phyloP scores from a whole-genome alignment of 2,888 invertebrate species.

The Candidula unifasciata region DNA sequence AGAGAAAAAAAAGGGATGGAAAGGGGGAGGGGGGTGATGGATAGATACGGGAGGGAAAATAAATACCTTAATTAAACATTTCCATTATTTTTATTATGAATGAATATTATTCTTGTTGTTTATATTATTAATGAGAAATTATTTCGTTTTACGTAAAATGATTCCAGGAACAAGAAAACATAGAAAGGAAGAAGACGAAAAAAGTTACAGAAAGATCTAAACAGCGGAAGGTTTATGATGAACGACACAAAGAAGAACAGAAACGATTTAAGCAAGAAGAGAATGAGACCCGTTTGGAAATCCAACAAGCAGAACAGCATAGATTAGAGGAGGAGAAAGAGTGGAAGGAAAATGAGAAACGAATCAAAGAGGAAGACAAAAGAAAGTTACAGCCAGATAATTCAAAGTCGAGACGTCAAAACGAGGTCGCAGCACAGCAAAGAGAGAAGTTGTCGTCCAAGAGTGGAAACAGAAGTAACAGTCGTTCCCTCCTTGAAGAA shows the following conservation, averaged over 20 bases:
- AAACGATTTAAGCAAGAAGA: slow-evolving; percentile 45
- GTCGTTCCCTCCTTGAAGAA: background rate
- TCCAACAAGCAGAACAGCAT: slow-evolving; percentile 10
- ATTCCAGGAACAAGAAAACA: slow-evolving; percentile 47
- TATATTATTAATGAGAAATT: no score
- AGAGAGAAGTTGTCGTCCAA: background rate
- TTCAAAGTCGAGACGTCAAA: slow-evolving; percentile 1
- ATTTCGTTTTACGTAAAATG: background rate
- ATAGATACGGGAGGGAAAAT: no score
- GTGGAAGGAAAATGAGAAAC: slow-evolving; percentile 37
- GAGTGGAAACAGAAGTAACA: background rate
- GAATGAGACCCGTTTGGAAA: slow-evolving; percentile 20
- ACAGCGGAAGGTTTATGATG: slow-evolving; percentile 23
- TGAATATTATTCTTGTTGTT: no score
- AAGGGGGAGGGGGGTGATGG: no score
- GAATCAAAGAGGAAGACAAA: slow-evolving; percentile 4
- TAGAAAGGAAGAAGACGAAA: slow-evolving; percentile 47
- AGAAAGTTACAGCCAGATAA: slow-evolving; percentile 30
- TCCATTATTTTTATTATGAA: no score
- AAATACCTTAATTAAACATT: no score
- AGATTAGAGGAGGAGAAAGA: slow-evolving; percentile 26
- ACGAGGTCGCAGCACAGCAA: background rate
- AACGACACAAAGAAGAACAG: slow-evolving; percentile 44
- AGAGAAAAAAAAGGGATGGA: no score
- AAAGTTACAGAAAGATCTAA: slow-evolving; percentile 41